A percentile compares a stretch with the other conserved stretches of the same genome.
These are phyloP conservation scores for Callithrix jacchus DNA, from an alignment of 2,113 vertebrate species.

Conservation along the genomic window DNA sequence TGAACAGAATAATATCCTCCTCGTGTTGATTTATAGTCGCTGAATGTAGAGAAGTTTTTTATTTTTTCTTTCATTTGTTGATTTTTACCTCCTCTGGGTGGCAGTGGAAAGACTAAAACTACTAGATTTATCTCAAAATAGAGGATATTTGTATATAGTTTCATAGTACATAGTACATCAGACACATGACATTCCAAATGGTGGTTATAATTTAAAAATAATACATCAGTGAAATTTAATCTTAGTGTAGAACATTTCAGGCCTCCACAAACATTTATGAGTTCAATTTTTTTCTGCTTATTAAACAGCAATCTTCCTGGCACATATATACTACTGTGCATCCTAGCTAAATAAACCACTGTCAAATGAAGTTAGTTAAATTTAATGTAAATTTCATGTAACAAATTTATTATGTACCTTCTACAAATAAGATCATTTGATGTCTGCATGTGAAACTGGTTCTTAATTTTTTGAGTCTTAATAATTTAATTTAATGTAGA, in stretches of 20 bases:
- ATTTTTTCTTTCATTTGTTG: not conserved
- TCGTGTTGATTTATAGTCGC: too few relatives aligned
- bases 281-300: constrained; percentile 69
- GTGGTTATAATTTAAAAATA: constrained; percentile 75
- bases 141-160: constrained; percentile 57
- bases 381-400: constrained; percentile 35
- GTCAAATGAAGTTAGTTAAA: constrained; percentile 70
- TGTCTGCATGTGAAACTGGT: constrained; percentile 40
- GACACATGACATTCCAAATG: constrained; percentile 78
- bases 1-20: not conserved
- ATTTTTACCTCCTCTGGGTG: constrained; percentile 63
- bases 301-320: constrained; percentile 78
- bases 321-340: constrained; percentile 54
- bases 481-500: constrained; percentile 20
- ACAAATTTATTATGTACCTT: constrained; percentile 39
- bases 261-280: constrained; percentile 82
- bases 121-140: constrained; percentile 46
- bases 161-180: constrained; percentile 52
- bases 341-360: constrained; percentile 72
- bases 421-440: constrained; percentile 50
- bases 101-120: constrained; percentile 56
- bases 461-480: constrained; percentile 41
- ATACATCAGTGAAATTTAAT: constrained; percentile 64
- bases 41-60: not conserved
- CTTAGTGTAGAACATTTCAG: constrained; percentile 79